Evolutionary conservation across 2,113 vertebrate genomes (phyloP).

Genomic region (Pelusios castaneus): DNA sequence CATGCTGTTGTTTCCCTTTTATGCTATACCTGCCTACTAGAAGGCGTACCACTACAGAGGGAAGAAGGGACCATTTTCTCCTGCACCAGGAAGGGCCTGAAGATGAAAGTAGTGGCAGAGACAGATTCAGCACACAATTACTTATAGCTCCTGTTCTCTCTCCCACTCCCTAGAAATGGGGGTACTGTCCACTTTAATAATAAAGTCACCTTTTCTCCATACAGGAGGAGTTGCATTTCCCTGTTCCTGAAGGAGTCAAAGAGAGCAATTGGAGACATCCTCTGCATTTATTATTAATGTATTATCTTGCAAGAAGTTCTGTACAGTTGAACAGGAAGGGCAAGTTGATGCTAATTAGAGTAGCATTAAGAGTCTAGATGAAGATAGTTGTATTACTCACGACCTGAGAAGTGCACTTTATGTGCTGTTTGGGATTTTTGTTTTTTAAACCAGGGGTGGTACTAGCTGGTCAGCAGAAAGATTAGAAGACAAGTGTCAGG

Average conservation of each 20-base stretch:
- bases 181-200: neutral
- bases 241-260: neutral
- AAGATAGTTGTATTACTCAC: neutral
- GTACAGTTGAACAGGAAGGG: neutral
- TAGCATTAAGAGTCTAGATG: neutral
- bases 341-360: neutral
- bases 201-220: neutral
- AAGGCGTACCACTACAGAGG: slow-evolving; percentile 9
- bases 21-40: slow-evolving; percentile 30
- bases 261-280: neutral
- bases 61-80: slow-evolving; percentile 46
- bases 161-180: neutral
- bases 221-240: neutral
- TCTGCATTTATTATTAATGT: neutral
- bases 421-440: no score
- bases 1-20: slow-evolving; percentile 55
- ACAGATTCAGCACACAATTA: neutral
- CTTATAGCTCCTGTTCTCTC: slow-evolving; percentile 19
- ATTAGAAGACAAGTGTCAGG: neutral
- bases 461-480: neutral
- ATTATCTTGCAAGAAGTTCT: neutral
- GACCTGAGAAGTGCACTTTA: neutral
- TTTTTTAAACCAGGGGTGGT: neutral
- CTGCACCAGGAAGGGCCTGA: neutral
- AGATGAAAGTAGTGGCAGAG: slow-evolving; percentile 21